Base-by-base conservation (phyloP, 2,888 invertebrate species). In the Synanthedon formicaeformis region DNA sequence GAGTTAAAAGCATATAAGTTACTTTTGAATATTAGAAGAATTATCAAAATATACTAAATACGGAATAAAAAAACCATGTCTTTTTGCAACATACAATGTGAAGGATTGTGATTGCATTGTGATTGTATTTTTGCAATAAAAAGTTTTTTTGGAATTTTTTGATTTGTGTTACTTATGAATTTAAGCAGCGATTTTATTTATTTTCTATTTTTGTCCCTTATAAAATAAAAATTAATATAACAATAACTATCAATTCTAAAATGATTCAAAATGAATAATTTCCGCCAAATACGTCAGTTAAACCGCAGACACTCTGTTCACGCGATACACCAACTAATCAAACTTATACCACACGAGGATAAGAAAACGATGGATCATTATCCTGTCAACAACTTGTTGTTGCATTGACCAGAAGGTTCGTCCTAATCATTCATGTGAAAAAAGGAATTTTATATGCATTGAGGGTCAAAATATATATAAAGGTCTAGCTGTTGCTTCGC, bases 341-440 rank as follows among this genome's bases (percentile, higher is more conserved):
- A 34, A 34, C 23, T 23, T 23, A 23, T 23, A 54, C 55, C 50
- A 55, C 52, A 50, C 59, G 66, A 60, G 57, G 57, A 55, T 54
- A 23, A 16, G 12, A 27, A 58, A 58, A 60, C 60, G 56, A 63
- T 62, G 62, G 58, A 61, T 56, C 61, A 66, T 67, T 65, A 62
- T 59, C 59, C 58, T 66, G 67, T 67, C 65, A 55, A 54, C 65
- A 59, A 51, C 57, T 55, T 55, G 50, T 59, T 34, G 51, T 52
- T 51, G 51, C 34, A 34, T 34, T 34, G 2, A 34, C 34, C 34
- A 34, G 34, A 34, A 34, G 34, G 34, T 34, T 10, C 34, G 34
- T 34, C 34, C 34, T 34, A 34, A 34, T 34, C 8, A 8, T 45
- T 8, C 12, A 45, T 45, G n/a, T 45, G 12, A 13, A n/a, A 45